phyloP scores from a whole-genome alignment of 2,888 invertebrate genomes.

The Ctenicera cuprea region DNA sequence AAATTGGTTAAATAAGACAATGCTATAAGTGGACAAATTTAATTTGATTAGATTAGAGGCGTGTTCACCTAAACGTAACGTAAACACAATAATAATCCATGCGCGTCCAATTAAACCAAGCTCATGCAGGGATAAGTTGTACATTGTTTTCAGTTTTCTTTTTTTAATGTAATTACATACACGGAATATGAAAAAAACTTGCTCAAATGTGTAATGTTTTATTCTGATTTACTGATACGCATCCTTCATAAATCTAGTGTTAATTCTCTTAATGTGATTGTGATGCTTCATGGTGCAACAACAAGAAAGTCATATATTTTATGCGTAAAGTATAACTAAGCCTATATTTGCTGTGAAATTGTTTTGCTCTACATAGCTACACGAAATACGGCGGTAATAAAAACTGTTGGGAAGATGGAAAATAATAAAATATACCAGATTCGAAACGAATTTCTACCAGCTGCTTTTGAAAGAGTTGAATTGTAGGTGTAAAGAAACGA shows the following conservation, averaged over 20 bases:
- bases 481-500: constrained; percentile 10
- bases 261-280: constrained; percentile 28
- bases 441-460: constrained; percentile 1
- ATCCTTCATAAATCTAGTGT: constrained; percentile 25
- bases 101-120: constrained; percentile 33
- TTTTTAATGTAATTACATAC: constrained; percentile 18
- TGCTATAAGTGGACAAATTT: not conserved
- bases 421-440: constrained; percentile 16
- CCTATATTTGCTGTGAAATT: constrained; percentile 41
- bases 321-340: constrained; percentile 29
- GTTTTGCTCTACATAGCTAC: constrained; percentile 49
- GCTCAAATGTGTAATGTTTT: constrained; percentile 21
- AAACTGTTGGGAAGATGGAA: constrained; percentile 41
- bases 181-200: constrained; percentile 8
- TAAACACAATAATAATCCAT: constrained; percentile 13
- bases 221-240: not conserved
- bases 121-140: constrained; percentile 20
- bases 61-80: constrained; percentile 23
- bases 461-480: not conserved
- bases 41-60: constrained; percentile 19
- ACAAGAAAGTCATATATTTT: constrained; percentile 35
- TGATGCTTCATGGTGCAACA: constrained; percentile 33
- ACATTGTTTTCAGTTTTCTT: constrained; percentile 27
- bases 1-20: not conserved
- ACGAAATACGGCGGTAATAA: constrained; percentile 49